A percentile compares a stretch with the other conserved stretches of the same genome.
These are phyloP conservation scores for Sebastes matsubarae DNA, from an alignment of 2,797 vertebrate species.

Conservation along the genomic window DNA sequence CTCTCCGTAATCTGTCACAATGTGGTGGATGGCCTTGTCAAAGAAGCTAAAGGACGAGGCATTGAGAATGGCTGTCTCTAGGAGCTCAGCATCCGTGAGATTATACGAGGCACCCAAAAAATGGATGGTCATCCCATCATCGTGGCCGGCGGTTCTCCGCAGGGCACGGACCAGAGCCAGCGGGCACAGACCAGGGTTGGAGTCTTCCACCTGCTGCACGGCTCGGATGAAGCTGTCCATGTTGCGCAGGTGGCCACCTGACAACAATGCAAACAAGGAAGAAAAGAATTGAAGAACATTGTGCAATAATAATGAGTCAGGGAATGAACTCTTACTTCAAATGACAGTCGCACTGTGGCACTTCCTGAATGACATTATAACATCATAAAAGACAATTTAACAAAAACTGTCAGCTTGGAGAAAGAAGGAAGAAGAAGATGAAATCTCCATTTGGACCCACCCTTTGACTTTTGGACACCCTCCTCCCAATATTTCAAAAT, in stretches of 20 bases:
- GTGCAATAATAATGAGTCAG: background rate
- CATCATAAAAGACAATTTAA: background rate
- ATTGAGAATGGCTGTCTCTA: conserved; percentile 64
- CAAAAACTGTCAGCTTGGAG: background rate
- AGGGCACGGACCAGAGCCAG: conserved; percentile 61
- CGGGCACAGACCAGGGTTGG: conserved; percentile 32
- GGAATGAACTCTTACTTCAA: background rate
- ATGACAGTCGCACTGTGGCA: background rate
- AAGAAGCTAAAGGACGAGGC: conserved; percentile 72
- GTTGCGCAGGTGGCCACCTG: conserved; percentile 72
- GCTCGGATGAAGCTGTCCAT: conserved; percentile 81
- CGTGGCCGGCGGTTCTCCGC: conserved; percentile 58
- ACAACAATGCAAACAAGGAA: background rate
- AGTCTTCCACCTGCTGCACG: conserved; percentile 74
- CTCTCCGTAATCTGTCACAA: conserved; percentile 64
- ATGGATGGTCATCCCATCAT: conserved; percentile 62
- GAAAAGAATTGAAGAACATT: background rate
- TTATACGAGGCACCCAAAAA: conserved; percentile 64
- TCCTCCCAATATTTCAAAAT: background rate
- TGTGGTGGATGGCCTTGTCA: conserved; percentile 69
- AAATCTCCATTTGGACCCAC: background rate
- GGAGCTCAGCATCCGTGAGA: conserved; percentile 4
- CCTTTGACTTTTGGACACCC: background rate
- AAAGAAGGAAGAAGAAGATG: background rate
- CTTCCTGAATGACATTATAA: background rate